Percentiles rank a stretch among this genome's conserved stretches.
phyloP scores from a whole-genome alignment of 1,140 invertebrate genomes.

The Bombus difficillimus region DNA sequence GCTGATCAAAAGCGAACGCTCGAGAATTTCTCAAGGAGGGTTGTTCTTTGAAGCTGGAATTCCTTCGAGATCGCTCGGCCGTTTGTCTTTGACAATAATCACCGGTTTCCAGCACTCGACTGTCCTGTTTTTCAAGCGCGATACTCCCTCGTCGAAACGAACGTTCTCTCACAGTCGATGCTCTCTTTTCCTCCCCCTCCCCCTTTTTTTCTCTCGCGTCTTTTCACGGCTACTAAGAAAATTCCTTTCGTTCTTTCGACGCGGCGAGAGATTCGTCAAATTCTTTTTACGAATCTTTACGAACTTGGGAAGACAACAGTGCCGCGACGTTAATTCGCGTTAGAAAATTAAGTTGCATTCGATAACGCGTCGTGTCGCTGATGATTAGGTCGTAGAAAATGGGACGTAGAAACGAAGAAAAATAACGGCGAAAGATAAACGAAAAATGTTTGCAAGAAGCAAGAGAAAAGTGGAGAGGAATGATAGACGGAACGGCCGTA shows the following conservation, averaged over 20 bases:
- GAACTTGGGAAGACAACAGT: too few species aligned
- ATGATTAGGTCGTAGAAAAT: too few species aligned
- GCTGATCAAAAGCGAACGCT: constrained; percentile 53
- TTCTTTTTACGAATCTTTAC: too few species aligned
- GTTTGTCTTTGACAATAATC: constrained; percentile 46
- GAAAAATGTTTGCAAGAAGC: too few species aligned
- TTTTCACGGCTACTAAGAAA: not conserved
- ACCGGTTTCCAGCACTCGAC: not conserved
- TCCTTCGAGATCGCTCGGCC: constrained; percentile 43
- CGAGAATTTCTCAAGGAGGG: constrained; percentile 45
- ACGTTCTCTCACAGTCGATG: not conserved
- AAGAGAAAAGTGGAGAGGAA: too few species aligned
- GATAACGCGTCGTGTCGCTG: too few species aligned
- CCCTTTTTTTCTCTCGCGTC: not conserved
- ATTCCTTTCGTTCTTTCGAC: not conserved
- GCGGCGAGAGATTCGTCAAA: not conserved
- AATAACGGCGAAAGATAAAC: too few species aligned
- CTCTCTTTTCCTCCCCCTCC: not conserved
- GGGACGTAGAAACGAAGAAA: too few species aligned
- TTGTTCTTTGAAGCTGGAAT: constrained; percentile 44
- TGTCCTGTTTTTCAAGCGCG: not conserved
- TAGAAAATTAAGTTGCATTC: too few species aligned
- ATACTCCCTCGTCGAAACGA: not conserved
- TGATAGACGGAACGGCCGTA: too few species aligned
- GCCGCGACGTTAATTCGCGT: too few species aligned